phyloP scores from a whole-genome alignment of 1,140 invertebrate species.

The honey bee (Apis mellifera) region DNA sequence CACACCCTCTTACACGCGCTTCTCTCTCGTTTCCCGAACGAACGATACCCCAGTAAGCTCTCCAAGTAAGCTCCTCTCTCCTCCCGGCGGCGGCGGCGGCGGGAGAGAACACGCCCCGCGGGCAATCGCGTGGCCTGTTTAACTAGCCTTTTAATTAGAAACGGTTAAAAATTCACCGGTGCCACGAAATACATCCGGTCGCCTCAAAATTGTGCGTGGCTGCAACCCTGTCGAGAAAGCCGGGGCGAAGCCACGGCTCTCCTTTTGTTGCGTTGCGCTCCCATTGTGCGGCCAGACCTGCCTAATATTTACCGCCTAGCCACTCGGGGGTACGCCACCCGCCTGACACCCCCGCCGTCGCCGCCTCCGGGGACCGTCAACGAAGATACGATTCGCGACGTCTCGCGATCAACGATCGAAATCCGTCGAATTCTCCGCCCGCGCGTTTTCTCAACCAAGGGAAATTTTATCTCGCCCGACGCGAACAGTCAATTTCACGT shows the following conservation, averaged over 20 bases:
- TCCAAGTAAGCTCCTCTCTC: conserved; percentile 46
- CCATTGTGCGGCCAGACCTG: conserved; percentile 67
- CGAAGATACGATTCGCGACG: background rate
- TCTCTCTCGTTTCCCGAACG: conserved; percentile 33
- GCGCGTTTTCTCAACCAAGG: background rate
- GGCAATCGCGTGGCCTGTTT: conserved; percentile 79
- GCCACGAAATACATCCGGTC: conserved; percentile 73
- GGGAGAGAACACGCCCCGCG: conserved; percentile 57
- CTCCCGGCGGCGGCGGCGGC: background rate
- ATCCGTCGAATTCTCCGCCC: background rate
- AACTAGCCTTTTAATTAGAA: conserved; percentile 82
- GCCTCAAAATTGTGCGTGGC: conserved; percentile 69
- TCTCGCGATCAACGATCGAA: background rate
- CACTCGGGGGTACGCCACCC: conserved; percentile 47
- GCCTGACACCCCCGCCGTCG: background rate
- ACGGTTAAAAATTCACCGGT: conserved; percentile 80
- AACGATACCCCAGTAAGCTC: conserved; percentile 28
- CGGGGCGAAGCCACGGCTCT: conserved; percentile 45
- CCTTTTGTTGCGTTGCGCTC: conserved; percentile 70
- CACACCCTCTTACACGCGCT: background rate
- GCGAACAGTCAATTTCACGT: no score
- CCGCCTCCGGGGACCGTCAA: background rate
- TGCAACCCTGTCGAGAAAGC: conserved; percentile 52
- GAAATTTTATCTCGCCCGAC: no score
- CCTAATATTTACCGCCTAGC: conserved; percentile 72